These are phyloP conservation scores for Gallinago media DNA, from an alignment of 2,113 vertebrate genomes.

Conservation along the genomic window DNA sequence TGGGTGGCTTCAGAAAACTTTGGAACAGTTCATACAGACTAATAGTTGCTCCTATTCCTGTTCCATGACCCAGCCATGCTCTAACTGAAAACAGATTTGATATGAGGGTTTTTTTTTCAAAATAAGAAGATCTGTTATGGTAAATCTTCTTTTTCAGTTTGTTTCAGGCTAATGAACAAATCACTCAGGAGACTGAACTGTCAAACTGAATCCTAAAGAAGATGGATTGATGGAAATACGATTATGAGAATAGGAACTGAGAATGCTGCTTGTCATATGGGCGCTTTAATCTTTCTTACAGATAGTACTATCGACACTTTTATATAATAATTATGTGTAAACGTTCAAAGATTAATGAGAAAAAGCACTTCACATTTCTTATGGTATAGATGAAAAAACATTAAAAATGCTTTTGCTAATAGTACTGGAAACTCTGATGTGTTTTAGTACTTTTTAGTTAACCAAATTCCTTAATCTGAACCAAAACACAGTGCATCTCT, in stretches of 20 bases:
- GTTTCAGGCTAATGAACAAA: neutral
- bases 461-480: neutral
- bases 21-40: neutral
- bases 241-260: neutral
- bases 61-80: neutral
- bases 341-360: neutral
- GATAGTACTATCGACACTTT: neutral
- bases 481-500: neutral
- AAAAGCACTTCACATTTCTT: neutral
- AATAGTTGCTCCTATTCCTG: neutral
- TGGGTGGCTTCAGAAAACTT: neutral
- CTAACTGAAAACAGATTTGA: neutral
- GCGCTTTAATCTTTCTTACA: neutral
- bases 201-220: neutral
- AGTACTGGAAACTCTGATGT: neutral
- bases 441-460: neutral
- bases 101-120: neutral
- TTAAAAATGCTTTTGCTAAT: neutral
- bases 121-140: neutral
- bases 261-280: neutral
- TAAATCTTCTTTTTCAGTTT: neutral
- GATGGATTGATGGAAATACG: neutral
- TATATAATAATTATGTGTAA: neutral
- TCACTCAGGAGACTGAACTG: neutral
- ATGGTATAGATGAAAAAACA: neutral